Conservation (phyloP, 2,888 invertebrate genomes). For the Philopedon plagiatum region DNA sequence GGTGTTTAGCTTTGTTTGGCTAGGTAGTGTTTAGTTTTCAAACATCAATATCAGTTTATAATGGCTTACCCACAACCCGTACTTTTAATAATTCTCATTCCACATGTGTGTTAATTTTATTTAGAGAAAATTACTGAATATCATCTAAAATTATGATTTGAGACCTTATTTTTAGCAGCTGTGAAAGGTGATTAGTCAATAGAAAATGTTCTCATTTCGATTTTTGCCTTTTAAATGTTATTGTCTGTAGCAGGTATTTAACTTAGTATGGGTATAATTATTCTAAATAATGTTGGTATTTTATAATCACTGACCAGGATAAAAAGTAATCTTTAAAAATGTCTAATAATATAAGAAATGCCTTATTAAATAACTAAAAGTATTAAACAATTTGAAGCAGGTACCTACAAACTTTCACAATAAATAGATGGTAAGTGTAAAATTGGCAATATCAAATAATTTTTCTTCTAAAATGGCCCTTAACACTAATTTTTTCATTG, state of each 20-base stretch:
- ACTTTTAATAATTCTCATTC: conserved; percentile 54
- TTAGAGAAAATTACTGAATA: conserved; percentile 23
- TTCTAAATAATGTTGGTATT: background rate
- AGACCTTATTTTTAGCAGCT: conserved; percentile 29
- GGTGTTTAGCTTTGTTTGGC: conserved; percentile 46
- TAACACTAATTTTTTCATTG: no score
- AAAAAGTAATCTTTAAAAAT: background rate
- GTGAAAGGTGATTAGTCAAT: conserved; percentile 18
- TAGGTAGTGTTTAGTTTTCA: conserved; percentile 51
- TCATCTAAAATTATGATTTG: conserved; percentile 4
- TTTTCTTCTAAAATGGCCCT: no score
- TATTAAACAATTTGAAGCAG: no score
- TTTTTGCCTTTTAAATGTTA: conserved; percentile 37
- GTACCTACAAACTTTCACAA: no score
- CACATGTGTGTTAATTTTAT: conserved; percentile 50
- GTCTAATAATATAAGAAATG: no score
- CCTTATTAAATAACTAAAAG: no score
- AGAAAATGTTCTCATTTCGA: conserved; percentile 30
- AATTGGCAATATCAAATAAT: no score
- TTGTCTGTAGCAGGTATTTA: background rate
- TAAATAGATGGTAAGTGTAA: no score
- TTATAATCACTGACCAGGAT: background rate
- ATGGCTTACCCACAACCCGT: conserved; percentile 60
- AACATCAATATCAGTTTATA: conserved; percentile 65
- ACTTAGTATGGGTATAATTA: background rate